Evolutionary conservation across 2,888 invertebrate genomes (phyloP), one percentile per base, ranked within the genome.

Genomic region (Bhutanitis thaidina): DNA sequence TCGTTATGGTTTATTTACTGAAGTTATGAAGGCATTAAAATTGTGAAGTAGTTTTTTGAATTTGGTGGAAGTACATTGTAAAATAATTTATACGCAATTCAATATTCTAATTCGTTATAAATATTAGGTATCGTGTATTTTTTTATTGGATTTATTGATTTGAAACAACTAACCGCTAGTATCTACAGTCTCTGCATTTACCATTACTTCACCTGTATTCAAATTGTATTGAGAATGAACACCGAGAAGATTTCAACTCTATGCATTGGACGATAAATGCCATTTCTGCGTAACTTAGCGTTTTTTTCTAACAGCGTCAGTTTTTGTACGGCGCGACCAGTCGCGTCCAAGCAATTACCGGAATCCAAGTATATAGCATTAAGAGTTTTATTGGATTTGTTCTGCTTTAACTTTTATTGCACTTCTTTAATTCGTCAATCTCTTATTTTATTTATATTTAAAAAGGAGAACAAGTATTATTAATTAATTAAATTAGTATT

Each of bases 241-340:
- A 9, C 14, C 15, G 4, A 12, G 4, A n/a, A 3, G n/a, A 20
- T 43, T 43, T 38, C 3, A 29, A 27, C 9, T 43, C 30, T 34
- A 49, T 39, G 13, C 2, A 7, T 15, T 1, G 37, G 0, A 0
- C 1, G 8, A 38, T 49, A 44, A 38, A 14, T 15, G 35, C 3
- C 0, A 27, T 13, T 48, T 41, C 40, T 7, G 16, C 10, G 5
- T 15, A 35, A 29, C 12, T 12, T 34, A 16, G n/a, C 1, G n/a
- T 25, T 38, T 49, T 36, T 48, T 49, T 43, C 16, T 49, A 43
- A 43, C 43, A 37, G 27, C 30, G 16, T 36, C 16, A 35, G 43
- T 37, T 43, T 41, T 43, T 37, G 43, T 30, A 12, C 49, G 30
- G n/a, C 27, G 41, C 35, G 41, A n/a, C 41, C 36, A 16, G 41